Conservation (phyloP, 2,888 invertebrate species). For the Lasioglossum pauxillum region DNA sequence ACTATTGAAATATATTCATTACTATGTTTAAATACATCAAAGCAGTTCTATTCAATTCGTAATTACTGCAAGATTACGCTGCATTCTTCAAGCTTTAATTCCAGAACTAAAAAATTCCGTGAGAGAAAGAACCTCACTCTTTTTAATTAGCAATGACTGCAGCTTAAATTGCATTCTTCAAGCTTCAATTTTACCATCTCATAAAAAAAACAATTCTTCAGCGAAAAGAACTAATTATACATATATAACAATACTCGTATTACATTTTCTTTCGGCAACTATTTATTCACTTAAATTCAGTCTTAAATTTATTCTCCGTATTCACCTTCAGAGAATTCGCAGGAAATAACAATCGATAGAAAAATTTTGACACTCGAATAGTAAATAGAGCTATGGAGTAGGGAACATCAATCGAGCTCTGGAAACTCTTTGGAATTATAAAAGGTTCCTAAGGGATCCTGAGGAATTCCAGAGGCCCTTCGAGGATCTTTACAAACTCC, state of each 20-base stretch:
- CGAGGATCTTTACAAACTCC: not conserved
- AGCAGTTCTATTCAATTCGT: not conserved
- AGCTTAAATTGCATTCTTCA: not conserved
- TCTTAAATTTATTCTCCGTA: too few species aligned
- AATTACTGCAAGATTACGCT: not conserved
- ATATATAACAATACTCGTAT: not conserved
- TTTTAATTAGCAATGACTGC: not conserved
- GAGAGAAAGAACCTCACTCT: not conserved
- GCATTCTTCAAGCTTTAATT: not conserved
- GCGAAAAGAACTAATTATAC: not conserved
- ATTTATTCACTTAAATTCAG: not conserved
- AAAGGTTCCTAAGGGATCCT: not conserved
- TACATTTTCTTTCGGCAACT: not conserved
- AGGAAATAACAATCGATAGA: not conserved
- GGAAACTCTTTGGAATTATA: not conserved
- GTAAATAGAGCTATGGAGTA: too few species aligned
- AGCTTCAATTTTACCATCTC: not conserved
- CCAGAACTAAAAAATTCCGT: not conserved
- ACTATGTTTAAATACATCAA: not conserved
- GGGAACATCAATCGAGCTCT: too few species aligned
- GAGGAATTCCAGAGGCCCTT: not conserved
- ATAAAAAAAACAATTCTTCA: not conserved
- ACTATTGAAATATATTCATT: not conserved
- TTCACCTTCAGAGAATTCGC: too few species aligned
- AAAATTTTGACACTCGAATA: not conserved